These are phyloP conservation scores for Andrena hattorfiana DNA, from an alignment of 2,888 invertebrate species.

Conservation along the genomic window DNA sequence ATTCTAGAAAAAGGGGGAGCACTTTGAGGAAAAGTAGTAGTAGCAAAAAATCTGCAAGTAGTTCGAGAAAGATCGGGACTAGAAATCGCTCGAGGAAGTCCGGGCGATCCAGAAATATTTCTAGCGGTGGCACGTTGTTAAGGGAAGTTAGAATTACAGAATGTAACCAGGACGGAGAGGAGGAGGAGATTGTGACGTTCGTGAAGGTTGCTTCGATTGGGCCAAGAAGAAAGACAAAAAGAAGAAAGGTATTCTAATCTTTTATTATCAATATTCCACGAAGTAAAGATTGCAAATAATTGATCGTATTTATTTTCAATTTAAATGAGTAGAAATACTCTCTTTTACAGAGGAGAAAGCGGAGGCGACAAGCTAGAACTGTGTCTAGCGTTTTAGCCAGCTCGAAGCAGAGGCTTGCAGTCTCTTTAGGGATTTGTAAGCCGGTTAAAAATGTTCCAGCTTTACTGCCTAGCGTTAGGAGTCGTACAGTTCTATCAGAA, in stretches of 20 bases:
- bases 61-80: slow-evolving; percentile 21
- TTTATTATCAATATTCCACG: background rate
- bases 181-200: slow-evolving; percentile 80
- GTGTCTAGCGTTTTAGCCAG: slow-evolving; percentile 73
- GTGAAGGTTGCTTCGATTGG: slow-evolving; percentile 75
- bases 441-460: slow-evolving; percentile 54
- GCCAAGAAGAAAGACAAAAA: slow-evolving; percentile 52
- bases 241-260: slow-evolving; percentile 51
- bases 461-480: slow-evolving; percentile 72
- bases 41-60: slow-evolving; percentile 23
- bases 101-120: slow-evolving; percentile 24
- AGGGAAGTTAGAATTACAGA: slow-evolving; percentile 82
- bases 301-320: background rate
- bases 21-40: slow-evolving; percentile 4
- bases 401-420: slow-evolving; percentile 85
- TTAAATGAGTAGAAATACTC: slow-evolving; percentile 33
- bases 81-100: slow-evolving; percentile 40
- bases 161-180: slow-evolving; percentile 80
- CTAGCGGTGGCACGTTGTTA: slow-evolving; percentile 58
- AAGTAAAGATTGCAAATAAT: too few relatives aligned
- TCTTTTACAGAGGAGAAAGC: slow-evolving; percentile 77
- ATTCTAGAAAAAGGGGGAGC: slow-evolving; percentile 5
- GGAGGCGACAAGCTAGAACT: slow-evolving; percentile 70
- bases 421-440: slow-evolving; percentile 85
- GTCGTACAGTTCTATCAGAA: slow-evolving; percentile 52